Evolutionary conservation across 2,797 vertebrate genomes (phyloP).

Genomic region (Alosa sapidissima): DNA sequence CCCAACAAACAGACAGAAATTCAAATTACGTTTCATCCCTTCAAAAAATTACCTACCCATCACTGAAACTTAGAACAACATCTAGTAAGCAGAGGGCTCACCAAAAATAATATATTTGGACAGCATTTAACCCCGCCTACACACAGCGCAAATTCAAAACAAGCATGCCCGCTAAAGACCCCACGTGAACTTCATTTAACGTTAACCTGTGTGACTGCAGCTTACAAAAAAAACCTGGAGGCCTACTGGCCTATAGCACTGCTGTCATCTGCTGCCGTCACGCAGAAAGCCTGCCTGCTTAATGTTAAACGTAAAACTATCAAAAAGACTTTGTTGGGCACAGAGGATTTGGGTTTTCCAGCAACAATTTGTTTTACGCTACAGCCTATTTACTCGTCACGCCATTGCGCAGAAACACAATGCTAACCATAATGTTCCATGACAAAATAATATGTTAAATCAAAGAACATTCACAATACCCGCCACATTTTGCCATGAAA

Average conservation of each 20-base stretch:
- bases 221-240: background rate
- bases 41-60: background rate
- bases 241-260: background rate
- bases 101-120: background rate
- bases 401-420: background rate
- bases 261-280: slow-evolving; percentile 10
- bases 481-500: slow-evolving; percentile 72
- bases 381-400: background rate
- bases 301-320: background rate
- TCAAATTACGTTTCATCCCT: background rate
- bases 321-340: background rate
- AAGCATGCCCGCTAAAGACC: background rate
- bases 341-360: background rate
- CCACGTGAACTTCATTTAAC: background rate
- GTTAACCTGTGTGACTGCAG: background rate
- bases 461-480: slow-evolving; percentile 63
- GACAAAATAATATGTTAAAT: slow-evolving; percentile 13
- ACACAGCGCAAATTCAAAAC: background rate
- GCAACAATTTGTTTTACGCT: background rate
- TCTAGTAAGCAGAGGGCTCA: background rate
- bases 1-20: background rate
- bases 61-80: background rate
- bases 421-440: background rate
- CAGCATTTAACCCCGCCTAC: background rate
- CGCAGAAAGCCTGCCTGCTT: background rate